These are phyloP conservation scores for Ageneiosus marmoratus DNA, from an alignment of 2,113 vertebrate genomes.

Conservation along the genomic window DNA sequence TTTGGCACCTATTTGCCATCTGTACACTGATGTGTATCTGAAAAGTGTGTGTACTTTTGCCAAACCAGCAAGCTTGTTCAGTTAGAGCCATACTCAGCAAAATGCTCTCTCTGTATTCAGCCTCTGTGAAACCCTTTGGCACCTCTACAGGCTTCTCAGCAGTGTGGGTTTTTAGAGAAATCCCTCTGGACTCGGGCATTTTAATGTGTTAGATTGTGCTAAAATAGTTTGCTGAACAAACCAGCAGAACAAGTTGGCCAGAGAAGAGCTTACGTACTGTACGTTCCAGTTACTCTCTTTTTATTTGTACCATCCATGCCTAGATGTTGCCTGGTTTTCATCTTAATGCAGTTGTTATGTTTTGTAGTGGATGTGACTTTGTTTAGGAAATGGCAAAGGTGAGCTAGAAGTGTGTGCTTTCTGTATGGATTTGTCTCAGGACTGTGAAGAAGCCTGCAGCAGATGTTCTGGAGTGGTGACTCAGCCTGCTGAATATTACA, in stretches of 20 bases:
- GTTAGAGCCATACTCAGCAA: slow-evolving; percentile 24
- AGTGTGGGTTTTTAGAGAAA: background rate
- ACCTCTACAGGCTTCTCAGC: background rate
- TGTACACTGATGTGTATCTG: background rate
- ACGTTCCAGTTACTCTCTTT: background rate
- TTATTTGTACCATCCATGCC: background rate
- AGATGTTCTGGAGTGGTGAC: slow-evolving; percentile 38
- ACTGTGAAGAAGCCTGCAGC: slow-evolving; percentile 31
- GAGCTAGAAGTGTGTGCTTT: slow-evolving; percentile 33
- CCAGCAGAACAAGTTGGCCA: background rate
- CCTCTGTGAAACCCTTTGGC: slow-evolving; percentile 1
- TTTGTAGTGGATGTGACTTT: background rate
- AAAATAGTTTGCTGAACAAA: slow-evolving; percentile 13
- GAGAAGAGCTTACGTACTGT: no score
- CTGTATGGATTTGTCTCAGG: slow-evolving; percentile 19
- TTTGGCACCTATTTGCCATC: background rate
- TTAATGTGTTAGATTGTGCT: slow-evolving; percentile 15
- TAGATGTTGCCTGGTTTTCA: slow-evolving; percentile 16
- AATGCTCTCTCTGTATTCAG: slow-evolving; percentile 28
- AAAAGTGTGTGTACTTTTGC: background rate
- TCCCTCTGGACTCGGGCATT: slow-evolving; percentile 3
- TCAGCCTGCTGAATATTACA: slow-evolving; percentile 55
- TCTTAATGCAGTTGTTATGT: slow-evolving; percentile 33
- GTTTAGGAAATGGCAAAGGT: background rate
- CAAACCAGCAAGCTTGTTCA: slow-evolving; percentile 3